phyloP scores from a whole-genome alignment of 2,797 vertebrate genomes.

The Pseudopleuronectes americanus region DNA sequence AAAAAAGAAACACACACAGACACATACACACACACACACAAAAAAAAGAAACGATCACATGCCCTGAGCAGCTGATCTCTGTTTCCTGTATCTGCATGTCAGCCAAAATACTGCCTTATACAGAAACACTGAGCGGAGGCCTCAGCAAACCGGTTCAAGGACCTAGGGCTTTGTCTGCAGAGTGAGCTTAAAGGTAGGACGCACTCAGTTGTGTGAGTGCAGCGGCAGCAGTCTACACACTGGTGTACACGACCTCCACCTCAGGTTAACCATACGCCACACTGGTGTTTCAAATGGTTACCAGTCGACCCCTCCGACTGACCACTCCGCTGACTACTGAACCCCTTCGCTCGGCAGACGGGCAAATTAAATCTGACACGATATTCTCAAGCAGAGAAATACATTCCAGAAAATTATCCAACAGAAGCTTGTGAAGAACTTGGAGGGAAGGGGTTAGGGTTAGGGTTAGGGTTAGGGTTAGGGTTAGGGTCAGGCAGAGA shows the following conservation, averaged over 20 bases:
- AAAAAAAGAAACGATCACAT: slow-evolving; percentile 67
- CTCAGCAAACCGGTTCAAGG: slow-evolving; percentile 64
- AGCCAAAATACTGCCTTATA: slow-evolving; percentile 81
- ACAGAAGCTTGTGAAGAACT: slow-evolving; percentile 18
- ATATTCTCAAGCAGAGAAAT: neutral
- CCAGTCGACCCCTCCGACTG: neutral
- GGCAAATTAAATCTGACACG: slow-evolving; percentile 3
- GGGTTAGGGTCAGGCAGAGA: too few species aligned
- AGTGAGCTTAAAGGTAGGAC: slow-evolving; percentile 42
- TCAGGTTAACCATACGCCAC: neutral
- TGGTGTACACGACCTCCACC: neutral
- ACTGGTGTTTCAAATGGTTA: neutral
- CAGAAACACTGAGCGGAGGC: slow-evolving; percentile 67
- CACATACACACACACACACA: too few species aligned
- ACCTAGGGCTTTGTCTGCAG: slow-evolving; percentile 52
- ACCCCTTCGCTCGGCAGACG: neutral
- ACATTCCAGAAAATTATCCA: slow-evolving; percentile 24
- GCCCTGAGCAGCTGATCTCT: slow-evolving; percentile 82
- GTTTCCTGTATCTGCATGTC: slow-evolving; percentile 82
- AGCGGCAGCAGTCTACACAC: neutral
- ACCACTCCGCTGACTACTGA: neutral
- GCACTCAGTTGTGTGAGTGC: slow-evolving; percentile 5
- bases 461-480: too few species aligned
- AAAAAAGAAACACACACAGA: slow-evolving; percentile 55
- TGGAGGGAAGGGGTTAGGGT: neutral